Evolutionary conservation across 1,140 invertebrate species (phyloP).

Genomic region (Marisa cornuarietis): DNA sequence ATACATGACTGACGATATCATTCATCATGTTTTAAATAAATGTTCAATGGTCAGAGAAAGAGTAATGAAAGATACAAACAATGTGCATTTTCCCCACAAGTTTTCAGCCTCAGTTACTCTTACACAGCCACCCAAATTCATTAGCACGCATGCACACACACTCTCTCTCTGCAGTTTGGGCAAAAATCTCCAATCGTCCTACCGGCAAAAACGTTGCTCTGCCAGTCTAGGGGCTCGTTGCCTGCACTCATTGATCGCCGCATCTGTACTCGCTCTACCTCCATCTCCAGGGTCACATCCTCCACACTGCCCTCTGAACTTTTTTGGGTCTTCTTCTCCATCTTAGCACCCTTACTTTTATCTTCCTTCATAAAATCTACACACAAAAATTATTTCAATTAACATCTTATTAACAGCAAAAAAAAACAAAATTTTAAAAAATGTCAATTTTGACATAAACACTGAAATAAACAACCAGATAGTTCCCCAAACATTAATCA

Average conservation of each 20-base stretch:
- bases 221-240: conserved; percentile 22
- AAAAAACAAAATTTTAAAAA: too few species aligned
- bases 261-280: conserved; percentile 21
- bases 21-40: conserved; percentile 21
- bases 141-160: conserved; percentile 10
- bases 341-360: not conserved
- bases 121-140: conserved; percentile 10
- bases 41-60: conserved; percentile 3
- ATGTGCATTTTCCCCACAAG: not conserved
- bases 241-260: conserved; percentile 24
- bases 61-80: conserved; percentile 5
- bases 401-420: too few species aligned
- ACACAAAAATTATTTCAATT: not conserved
- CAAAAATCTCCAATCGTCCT: conserved; percentile 1
- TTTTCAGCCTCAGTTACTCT: not conserved
- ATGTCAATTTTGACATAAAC: too few species aligned
- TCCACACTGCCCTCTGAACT: not conserved
- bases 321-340: not conserved
- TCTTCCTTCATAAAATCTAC: not conserved
- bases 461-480: too few species aligned
- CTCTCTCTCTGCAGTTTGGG: not conserved
- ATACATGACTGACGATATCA: too few species aligned
- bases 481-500: too few species aligned
- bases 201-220: conserved; percentile 39
- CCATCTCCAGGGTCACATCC: conserved; percentile 9